Evolutionary conservation across 2,113 vertebrate species (phyloP).

Genomic region (Percopsis transmontana): DNA sequence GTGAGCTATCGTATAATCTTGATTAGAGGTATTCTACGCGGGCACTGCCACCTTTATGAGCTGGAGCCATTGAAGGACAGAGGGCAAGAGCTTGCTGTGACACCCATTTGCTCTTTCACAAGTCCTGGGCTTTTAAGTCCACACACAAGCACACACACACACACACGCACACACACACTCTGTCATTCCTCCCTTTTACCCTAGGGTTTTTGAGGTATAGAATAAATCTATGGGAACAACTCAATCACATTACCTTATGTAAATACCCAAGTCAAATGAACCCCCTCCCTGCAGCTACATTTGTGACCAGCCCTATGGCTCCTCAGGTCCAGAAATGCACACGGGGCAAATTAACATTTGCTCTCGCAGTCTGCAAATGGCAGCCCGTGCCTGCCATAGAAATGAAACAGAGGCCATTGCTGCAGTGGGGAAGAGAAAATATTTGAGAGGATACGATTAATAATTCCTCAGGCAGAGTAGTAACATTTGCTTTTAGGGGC

Average conservation of each 20-base stretch:
- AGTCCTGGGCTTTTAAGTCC: not conserved
- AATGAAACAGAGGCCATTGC: constrained; percentile 63
- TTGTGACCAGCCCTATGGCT: constrained; percentile 61
- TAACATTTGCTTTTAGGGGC: constrained; percentile 75
- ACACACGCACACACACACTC: not conserved
- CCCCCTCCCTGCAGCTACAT: constrained; percentile 52
- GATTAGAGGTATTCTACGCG: constrained; percentile 18
- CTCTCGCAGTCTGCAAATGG: constrained; percentile 77
- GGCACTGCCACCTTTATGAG: constrained; percentile 18
- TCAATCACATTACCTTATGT: constrained; percentile 81
- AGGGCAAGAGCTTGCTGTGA: constrained; percentile 40
- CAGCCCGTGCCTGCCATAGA: constrained; percentile 73
- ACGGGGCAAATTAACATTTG: constrained; percentile 80
- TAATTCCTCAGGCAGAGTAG: constrained; percentile 66
- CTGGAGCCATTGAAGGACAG: constrained; percentile 23
- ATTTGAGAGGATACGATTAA: constrained; percentile 69
- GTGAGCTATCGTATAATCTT: constrained; percentile 37
- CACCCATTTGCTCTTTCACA: constrained; percentile 3
- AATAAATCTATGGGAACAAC: constrained; percentile 71
- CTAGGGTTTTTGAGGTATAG: constrained; percentile 46
- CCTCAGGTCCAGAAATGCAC: constrained; percentile 58
- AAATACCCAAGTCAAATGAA: constrained; percentile 70
- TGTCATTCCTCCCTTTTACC: constrained; percentile 32
- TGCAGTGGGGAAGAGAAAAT: constrained; percentile 58
- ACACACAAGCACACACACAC: constrained; percentile 1